Evolutionary conservation across 1,140 invertebrate species (phyloP).

Genomic region (Meloidogyne floridensis): DNA sequence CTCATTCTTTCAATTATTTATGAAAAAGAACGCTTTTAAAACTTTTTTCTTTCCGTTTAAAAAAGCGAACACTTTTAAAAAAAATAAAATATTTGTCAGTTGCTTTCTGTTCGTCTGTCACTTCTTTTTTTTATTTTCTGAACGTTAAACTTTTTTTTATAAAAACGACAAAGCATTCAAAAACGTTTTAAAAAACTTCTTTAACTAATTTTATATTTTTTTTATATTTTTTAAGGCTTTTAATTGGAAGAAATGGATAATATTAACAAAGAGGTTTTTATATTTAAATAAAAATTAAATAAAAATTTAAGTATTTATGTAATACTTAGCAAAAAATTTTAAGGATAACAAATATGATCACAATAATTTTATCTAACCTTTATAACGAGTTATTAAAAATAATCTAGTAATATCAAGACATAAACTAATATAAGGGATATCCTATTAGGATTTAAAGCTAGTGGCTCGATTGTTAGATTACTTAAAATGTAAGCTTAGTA

Average conservation of each 20-base stretch:
- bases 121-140: neutral
- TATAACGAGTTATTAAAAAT: too few relatives aligned
- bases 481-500: too few relatives aligned
- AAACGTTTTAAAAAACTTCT: slow-evolving; percentile 4
- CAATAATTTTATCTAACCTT: too few relatives aligned
- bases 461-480: too few relatives aligned
- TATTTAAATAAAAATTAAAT: too few relatives aligned
- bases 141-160: slow-evolving; percentile 3
- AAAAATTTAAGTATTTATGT: too few relatives aligned
- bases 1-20: too few relatives aligned
- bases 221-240: neutral
- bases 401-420: too few relatives aligned
- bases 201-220: neutral
- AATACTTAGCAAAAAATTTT: too few relatives aligned
- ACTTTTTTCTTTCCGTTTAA: neutral
- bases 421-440: too few relatives aligned
- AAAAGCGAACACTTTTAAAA: neutral
- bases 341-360: too few relatives aligned
- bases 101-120: neutral
- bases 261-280: neutral
- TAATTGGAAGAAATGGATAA: neutral
- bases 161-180: neutral
- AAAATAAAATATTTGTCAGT: neutral
- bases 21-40: neutral
- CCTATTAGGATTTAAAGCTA: too few relatives aligned